Conservation (phyloP, 2,888 invertebrate species). For the Hylaea fasciaria region DNA sequence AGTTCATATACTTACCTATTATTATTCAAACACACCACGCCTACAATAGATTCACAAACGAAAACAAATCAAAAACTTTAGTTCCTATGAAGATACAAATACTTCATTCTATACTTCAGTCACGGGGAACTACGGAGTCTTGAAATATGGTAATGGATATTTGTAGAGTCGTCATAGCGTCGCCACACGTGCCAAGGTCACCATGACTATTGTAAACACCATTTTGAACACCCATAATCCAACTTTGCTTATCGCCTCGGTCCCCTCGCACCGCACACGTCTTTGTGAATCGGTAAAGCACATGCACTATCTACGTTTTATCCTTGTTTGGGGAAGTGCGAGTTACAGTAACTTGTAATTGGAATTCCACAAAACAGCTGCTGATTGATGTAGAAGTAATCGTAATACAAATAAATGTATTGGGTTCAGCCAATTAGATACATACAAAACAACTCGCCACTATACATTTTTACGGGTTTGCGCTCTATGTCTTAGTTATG, state of each 20-base stretch:
- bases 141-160: constrained; percentile 68
- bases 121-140: constrained; percentile 49
- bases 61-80: constrained; percentile 6
- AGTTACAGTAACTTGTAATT: too few relatives aligned
- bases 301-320: not conserved
- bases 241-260: constrained; percentile 47
- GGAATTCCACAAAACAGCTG: too few relatives aligned
- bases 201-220: constrained; percentile 48
- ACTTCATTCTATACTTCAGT: constrained; percentile 55
- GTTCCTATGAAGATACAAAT: constrained; percentile 25
- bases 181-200: constrained; percentile 64
- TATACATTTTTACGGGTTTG: too few relatives aligned
- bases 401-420: too few relatives aligned
- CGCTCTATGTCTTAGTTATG: too few relatives aligned
- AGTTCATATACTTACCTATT: constrained; percentile 11
- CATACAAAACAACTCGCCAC: too few relatives aligned
- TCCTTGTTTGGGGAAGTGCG: too few relatives aligned
- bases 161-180: constrained; percentile 65
- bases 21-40: constrained; percentile 4
- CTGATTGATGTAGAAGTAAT: too few relatives aligned
- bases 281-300: constrained; percentile 45
- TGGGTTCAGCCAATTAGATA: too few relatives aligned
- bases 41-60: constrained; percentile 10
- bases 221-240: constrained; percentile 48
- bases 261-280: constrained; percentile 41